Evolutionary conservation across 2,888 invertebrate genomes (phyloP), one percentile per base, ranked within the genome.

Genomic region (Tuberolachnus salignus): DNA sequence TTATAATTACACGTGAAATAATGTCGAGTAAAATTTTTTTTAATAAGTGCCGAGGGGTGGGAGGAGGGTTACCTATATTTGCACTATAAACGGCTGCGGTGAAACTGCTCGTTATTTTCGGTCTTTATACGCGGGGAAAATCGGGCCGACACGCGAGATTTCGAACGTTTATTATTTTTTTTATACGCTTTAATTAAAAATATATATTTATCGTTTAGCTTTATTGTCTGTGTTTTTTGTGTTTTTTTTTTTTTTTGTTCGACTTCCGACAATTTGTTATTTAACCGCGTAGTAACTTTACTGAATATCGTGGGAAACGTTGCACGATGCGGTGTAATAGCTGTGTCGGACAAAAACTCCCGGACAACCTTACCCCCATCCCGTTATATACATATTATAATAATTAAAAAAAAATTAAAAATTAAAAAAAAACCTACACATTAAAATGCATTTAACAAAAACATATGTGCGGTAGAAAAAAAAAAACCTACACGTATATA

Each of bases 301-400:
- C 26, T 59, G 10, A 61, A 61, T 49, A 59, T 49, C 71, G 71
- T 72, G 71, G 71, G 71, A 72, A 72, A 59, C 23, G 26, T 11
- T 10, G 19, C n/a, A 57, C 23, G 11, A 4, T 1, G 34, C 23
- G 21, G 8, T 26, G n/a, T n/a, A n/a, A n/a, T n/a, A 23, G 34
- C 46, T 4, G 23, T 23, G 11, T 19, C 10, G 16, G 19, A 44
- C 21, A 70, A 44, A 57, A 55, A 57, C 55, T 21, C 16, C 26
- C n/a, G 8, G 14, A 11, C 19, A n/a, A n/a, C n/a, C n/a, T 16
- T 34, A 0, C 2, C 6, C 16, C 3, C 23, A 16, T 14, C 23
- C 23, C 16, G 34, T n/a, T 4, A 21, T n/a, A 14, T 19, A 4
- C 3, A 21, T 9, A 1, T 3, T 9, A n/a, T 34, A 9, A 53